Evolutionary conservation across 2,888 invertebrate species (phyloP).

Genomic region (Coenonympha arcania): DNA sequence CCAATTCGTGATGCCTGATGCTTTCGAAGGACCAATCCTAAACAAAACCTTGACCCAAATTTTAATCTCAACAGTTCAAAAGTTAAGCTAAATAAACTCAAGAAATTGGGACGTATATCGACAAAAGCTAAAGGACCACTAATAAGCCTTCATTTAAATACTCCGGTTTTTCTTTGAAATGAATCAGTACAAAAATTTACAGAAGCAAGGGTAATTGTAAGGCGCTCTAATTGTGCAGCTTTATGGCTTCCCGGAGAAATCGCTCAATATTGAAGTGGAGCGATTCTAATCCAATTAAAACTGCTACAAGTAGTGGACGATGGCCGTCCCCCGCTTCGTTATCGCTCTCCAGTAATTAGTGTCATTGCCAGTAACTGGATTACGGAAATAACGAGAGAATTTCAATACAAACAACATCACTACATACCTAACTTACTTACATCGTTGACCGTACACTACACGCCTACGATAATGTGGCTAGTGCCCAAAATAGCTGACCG

Average conservation of each 20-base stretch:
- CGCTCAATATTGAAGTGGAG: constrained; percentile 7
- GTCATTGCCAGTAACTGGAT: neutral
- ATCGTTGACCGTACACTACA: neutral
- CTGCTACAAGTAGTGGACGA: no score
- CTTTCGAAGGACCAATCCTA: no score
- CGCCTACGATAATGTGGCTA: neutral
- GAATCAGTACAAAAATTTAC: neutral
- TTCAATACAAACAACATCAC: neutral
- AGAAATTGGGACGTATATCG: no score
- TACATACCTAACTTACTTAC: no score
- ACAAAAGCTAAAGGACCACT: no score
- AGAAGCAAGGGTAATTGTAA: neutral
- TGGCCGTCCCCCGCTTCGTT: neutral
- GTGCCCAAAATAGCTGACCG: neutral
- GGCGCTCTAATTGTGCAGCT: constrained; percentile 14
- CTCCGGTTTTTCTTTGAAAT: neutral
- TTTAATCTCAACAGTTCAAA: no score
- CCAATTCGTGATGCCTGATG: no score
- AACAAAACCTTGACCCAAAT: no score
- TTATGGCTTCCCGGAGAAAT: constrained; percentile 17
- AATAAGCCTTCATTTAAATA: no score
- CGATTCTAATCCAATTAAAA: constrained; percentile 15
- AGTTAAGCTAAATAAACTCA: no score
- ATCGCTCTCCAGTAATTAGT: neutral
- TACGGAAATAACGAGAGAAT: neutral